Conservation (phyloP, 2,888 invertebrate species). For the Cenopis cana region DNA sequence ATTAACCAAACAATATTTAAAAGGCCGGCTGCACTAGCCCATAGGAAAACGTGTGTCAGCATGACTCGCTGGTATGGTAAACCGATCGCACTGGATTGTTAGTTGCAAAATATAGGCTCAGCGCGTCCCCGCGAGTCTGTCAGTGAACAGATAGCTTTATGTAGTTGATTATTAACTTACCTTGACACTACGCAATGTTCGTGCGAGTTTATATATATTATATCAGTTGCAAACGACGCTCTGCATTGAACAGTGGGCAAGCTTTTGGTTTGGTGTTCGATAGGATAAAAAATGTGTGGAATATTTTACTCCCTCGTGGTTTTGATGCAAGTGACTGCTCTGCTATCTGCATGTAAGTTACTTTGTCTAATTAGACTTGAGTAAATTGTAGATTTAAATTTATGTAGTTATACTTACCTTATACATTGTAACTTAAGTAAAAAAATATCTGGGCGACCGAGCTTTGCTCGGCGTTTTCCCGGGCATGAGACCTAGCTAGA, state of each 20-base stretch:
- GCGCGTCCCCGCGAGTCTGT: neutral
- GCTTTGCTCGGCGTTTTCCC: too few relatives aligned
- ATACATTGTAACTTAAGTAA: too few relatives aligned
- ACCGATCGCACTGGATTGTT: neutral
- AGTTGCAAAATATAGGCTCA: neutral
- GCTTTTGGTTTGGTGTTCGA: slow-evolving; percentile 53
- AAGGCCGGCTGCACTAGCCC: too few relatives aligned
- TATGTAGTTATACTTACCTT: neutral
- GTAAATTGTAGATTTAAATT: neutral
- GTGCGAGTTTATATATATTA: slow-evolving; percentile 59
- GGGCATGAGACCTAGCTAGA: too few relatives aligned
- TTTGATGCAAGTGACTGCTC: slow-evolving; percentile 52
- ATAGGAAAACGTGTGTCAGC: neutral
- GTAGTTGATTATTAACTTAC: slow-evolving; percentile 43
- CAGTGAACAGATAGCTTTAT: slow-evolving; percentile 31
- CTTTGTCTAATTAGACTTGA: neutral
- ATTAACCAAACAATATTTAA: too few relatives aligned
- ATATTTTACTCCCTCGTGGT: slow-evolving; percentile 51
- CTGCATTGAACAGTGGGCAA: slow-evolving; percentile 52
- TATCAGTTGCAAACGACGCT: slow-evolving; percentile 47
- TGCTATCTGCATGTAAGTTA: slow-evolving; percentile 60
- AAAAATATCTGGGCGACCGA: too few relatives aligned
- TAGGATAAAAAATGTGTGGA: slow-evolving; percentile 55
- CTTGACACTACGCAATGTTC: slow-evolving; percentile 52
- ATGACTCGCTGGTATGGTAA: neutral